Evolutionary conservation across 1,140 invertebrate species (phyloP).

Genomic region (Apis florea): DNA sequence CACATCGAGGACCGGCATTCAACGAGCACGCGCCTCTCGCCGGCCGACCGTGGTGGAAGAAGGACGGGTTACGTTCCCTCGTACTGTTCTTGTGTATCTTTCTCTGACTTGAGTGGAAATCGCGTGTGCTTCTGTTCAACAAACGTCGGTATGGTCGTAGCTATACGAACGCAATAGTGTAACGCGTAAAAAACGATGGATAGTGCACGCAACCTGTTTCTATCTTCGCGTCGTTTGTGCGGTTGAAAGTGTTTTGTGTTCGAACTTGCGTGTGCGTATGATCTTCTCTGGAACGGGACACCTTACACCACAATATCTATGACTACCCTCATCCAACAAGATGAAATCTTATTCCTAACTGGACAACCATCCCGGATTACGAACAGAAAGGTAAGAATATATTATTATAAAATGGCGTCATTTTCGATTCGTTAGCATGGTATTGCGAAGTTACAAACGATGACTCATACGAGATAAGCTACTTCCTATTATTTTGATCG

Average conservation of each 20-base stretch:
- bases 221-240: slow-evolving; percentile 45
- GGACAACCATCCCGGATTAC: slow-evolving; percentile 11
- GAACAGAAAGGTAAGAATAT: background rate
- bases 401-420: background rate
- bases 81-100: slow-evolving; percentile 16
- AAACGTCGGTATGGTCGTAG: background rate
- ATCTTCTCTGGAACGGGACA: background rate
- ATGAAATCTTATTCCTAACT: slow-evolving; percentile 20
- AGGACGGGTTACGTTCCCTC: slow-evolving; percentile 42
- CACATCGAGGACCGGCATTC: slow-evolving; percentile 45
- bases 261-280: background rate
- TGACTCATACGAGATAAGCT: no score
- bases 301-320: slow-evolving; percentile 17
- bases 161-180: background rate
- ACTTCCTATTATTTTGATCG: background rate
- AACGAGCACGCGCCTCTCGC: slow-evolving; percentile 59
- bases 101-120: background rate
- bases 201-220: slow-evolving; percentile 34
- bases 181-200: slow-evolving; percentile 35
- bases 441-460: background rate
- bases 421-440: background rate
- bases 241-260: slow-evolving; percentile 26
- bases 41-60: slow-evolving; percentile 31
- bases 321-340: slow-evolving; percentile 12
- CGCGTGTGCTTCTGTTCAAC: background rate